phyloP scores from a whole-genome alignment of 2,797 vertebrate genomes.

The Girardinus metallicus region DNA sequence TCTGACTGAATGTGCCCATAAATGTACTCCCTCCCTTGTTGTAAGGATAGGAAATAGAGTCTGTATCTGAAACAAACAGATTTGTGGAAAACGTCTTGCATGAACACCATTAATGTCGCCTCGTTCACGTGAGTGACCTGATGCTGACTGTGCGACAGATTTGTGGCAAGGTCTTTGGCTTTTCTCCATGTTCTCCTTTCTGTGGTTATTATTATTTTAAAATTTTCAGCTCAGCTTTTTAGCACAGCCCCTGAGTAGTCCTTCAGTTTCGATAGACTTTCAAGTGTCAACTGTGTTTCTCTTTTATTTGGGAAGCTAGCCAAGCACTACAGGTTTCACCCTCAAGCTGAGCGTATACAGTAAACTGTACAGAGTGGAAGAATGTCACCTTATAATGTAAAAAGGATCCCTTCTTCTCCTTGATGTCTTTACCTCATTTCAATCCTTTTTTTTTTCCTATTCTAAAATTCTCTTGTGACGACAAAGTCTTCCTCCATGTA shows the following conservation, averaged over 20 bases:
- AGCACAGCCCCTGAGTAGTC: constrained; percentile 28
- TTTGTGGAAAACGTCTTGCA: constrained; percentile 78
- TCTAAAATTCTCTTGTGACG: constrained; percentile 44
- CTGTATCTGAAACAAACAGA: constrained; percentile 68
- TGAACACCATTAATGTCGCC: constrained; percentile 78
- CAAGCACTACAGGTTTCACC: constrained; percentile 71
- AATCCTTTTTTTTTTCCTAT: constrained; percentile 25
- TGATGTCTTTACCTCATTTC: constrained; percentile 62
- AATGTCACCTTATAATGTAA: constrained; percentile 66
- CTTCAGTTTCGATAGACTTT: constrained; percentile 43
- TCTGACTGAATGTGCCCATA: constrained; percentile 71
- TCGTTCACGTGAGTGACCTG: constrained; percentile 66
- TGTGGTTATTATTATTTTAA: constrained; percentile 49
- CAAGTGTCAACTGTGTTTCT: constrained; percentile 61
- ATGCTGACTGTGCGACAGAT: constrained; percentile 65
- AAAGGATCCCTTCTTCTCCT: constrained; percentile 55
- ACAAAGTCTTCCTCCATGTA: constrained; percentile 64
- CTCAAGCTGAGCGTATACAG: constrained; percentile 31
- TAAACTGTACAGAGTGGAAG: constrained; percentile 47
- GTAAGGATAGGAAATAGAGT: constrained; percentile 65
- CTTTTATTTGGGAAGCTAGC: constrained; percentile 60
- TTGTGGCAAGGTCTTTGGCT: constrained; percentile 66
- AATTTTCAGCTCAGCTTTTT: constrained; percentile 24
- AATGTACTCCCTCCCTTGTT: constrained; percentile 51
- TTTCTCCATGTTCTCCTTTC: constrained; percentile 51